Evolutionary conservation across 1,140 invertebrate species (phyloP).

Genomic region (Tetramorium simillimum): DNA sequence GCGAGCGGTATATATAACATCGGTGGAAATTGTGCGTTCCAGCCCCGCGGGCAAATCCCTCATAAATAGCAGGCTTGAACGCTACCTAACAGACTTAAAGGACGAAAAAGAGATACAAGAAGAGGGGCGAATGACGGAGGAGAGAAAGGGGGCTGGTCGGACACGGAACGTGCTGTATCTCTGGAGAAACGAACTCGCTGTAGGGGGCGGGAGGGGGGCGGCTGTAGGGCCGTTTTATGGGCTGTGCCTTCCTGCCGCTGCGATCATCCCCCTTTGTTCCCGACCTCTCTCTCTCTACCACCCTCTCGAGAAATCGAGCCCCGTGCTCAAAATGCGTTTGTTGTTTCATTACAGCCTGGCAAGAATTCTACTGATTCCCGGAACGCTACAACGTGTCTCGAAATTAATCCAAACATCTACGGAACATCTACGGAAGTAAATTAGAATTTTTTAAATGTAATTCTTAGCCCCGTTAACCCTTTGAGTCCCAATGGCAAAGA

Average conservation of each 20-base stretch:
- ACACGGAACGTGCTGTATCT: slow-evolving; percentile 59
- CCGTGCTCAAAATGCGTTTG: slow-evolving; percentile 9
- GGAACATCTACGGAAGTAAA: neutral
- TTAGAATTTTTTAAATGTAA: neutral
- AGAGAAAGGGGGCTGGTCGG: neutral
- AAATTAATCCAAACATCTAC: neutral
- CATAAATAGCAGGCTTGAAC: slow-evolving; percentile 74
- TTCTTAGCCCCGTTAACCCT: too few relatives aligned
- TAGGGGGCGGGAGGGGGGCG: neutral
- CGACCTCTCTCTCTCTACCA: too few relatives aligned
- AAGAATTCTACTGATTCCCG: slow-evolving; percentile 17
- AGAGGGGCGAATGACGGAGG: neutral
- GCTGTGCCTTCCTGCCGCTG: neutral
- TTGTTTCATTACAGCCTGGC: slow-evolving; percentile 19
- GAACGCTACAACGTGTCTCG: neutral
- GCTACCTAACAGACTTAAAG: slow-evolving; percentile 57
- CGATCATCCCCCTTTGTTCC: neutral
- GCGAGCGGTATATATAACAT: slow-evolving; percentile 41
- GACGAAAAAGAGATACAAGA: neutral
- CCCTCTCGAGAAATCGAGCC: neutral
- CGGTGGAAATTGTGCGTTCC: slow-evolving; percentile 72
- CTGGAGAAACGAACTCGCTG: slow-evolving; percentile 34
- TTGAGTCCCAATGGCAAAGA: too few relatives aligned
- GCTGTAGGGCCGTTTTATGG: slow-evolving; percentile 58
- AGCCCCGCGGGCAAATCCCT: slow-evolving; percentile 64